These are phyloP conservation scores for Rhyacophila brunnea DNA, from an alignment of 1,140 invertebrate species.

Conservation along the genomic window DNA sequence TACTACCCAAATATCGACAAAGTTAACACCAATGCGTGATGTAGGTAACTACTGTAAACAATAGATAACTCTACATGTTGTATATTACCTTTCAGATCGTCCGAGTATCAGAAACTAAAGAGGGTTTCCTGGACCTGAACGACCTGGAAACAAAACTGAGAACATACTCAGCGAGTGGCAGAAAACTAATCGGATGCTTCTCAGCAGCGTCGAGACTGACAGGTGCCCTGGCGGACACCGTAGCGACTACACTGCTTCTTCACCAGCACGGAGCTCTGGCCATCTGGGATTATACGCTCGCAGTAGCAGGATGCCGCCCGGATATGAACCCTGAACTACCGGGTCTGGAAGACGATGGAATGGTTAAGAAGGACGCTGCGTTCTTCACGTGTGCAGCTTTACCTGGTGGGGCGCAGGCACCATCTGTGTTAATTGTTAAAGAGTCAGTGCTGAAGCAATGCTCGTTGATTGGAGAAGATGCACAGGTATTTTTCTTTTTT, in stretches of 20 bases:
- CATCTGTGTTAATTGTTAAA: constrained; percentile 63
- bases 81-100: constrained; percentile 61
- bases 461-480: constrained; percentile 41
- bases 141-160: constrained; percentile 74
- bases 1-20: too few relatives aligned
- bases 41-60: too few relatives aligned
- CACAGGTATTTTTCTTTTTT: constrained; percentile 44
- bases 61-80: too few relatives aligned
- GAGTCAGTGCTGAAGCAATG: constrained; percentile 53
- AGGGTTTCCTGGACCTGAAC: constrained; percentile 76
- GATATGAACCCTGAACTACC: constrained; percentile 79
- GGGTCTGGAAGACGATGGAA: constrained; percentile 60
- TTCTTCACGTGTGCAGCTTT: constrained; percentile 92
- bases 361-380: constrained; percentile 84
- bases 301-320: constrained; percentile 76
- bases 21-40: too few relatives aligned
- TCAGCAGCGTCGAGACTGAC: constrained; percentile 86
- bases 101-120: constrained; percentile 71
- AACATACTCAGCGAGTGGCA: constrained; percentile 55
- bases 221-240: constrained; percentile 82
- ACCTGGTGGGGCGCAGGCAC: constrained; percentile 85
- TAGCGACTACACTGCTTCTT: constrained; percentile 76
- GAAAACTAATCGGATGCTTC: constrained; percentile 81
- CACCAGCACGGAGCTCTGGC: constrained; percentile 81
- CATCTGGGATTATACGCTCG: constrained; percentile 89